Conservation (phyloP, 2,113 vertebrate species). For the Dryoscopus gambensis region DNA sequence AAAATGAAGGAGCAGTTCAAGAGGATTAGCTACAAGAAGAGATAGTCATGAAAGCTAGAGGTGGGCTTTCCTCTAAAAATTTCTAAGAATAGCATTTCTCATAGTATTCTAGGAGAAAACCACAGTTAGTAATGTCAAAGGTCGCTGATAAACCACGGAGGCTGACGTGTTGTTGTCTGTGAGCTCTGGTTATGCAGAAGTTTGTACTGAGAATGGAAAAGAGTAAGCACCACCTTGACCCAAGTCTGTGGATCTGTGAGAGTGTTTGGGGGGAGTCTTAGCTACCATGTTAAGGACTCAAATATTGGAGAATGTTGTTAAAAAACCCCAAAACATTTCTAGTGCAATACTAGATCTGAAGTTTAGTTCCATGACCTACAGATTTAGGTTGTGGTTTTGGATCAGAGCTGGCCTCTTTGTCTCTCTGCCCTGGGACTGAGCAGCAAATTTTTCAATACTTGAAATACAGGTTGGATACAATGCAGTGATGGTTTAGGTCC, state of each 20-base stretch:
- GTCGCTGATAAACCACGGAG: not conserved
- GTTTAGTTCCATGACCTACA: not conserved
- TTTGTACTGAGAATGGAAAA: not conserved
- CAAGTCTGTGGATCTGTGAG: not conserved
- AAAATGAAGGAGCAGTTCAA: not conserved
- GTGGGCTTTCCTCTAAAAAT: not conserved
- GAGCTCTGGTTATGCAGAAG: not conserved
- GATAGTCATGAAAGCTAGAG: not conserved
- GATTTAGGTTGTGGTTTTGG: not conserved
- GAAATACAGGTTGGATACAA: not conserved
- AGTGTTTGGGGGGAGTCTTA: not conserved
- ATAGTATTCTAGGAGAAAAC: not conserved
- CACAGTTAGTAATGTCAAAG: not conserved
- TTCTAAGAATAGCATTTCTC: not conserved
- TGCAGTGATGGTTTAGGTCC: not conserved
- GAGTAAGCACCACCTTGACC: not conserved
- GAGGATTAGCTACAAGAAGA: not conserved
- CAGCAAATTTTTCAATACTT: not conserved
- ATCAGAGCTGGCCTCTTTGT: not conserved
- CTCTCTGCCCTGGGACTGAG: not conserved
- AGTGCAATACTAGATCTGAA: not conserved
- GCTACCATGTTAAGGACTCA: not conserved
- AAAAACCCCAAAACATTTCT: not conserved
- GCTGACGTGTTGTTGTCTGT: not conserved
- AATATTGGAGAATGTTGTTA: not conserved